Evolutionary conservation across 2,113 vertebrate genomes (phyloP), one percentile per base, ranked within the genome.

Genomic region (Mustela nigripes): DNA sequence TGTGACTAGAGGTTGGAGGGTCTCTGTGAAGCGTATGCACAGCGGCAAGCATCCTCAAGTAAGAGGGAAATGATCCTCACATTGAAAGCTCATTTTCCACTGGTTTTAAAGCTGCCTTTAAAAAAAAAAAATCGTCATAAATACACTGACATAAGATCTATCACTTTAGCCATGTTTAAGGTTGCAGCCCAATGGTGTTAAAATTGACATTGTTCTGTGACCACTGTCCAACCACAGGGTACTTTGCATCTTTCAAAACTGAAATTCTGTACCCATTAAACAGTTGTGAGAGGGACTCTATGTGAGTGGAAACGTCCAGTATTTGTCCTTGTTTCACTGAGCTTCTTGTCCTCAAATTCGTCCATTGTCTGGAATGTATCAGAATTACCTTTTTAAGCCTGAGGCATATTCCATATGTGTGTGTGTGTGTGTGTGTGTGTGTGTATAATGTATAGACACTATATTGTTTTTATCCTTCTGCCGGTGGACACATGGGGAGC

Each of bases 241-340:
- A 48, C 15, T 33, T 73, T 65, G n/a, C 14, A 16, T 42, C 45
- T 10, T 19, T 15, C 82, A 69, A 69, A 79, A 28, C 53, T 1
- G 45, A 85, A 69, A 26, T 94, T 33, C 71, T 8, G 1, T 14
- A 7, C 48, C 33, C 45, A 1, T 12, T 24, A 24, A 50, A 62
- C 15, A 42, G 11, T 83, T 33, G 19, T 36, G 31, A 39, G n/a
- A 16, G n/a, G 39, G 6, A n/a, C 28, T 31, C 24, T 5, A 10
- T 1, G 0, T 6, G 28, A 39, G 69, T 11, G 39, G 14, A 26
- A 2, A 31, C 65, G 18, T 0, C 1, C 3, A 4, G 18, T 5
- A 1, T 58, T 2, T 73, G 16, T 24, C 18, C 33, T 18, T 63
- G 1, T 18, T 9, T 50, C 19, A 7, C 10, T 15, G 26, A 36